A percentile compares a stretch with the other conserved stretches of the same genome.
phyloP scores from a whole-genome alignment of 2,888 invertebrate genomes.

The Eupeodes luniger region DNA sequence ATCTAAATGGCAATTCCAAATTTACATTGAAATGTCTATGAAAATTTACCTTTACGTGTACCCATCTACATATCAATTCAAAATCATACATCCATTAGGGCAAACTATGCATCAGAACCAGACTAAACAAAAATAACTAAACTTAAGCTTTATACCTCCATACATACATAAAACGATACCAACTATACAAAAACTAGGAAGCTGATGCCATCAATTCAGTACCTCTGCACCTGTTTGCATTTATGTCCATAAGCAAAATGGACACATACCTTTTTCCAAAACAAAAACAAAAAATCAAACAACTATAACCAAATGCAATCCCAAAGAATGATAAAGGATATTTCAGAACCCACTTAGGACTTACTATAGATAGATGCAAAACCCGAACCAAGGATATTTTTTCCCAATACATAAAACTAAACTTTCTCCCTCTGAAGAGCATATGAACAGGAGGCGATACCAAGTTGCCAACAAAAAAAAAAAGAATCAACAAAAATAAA shows the following conservation, averaged over 20 bases:
- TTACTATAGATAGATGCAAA: slow-evolving; percentile 12
- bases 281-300: not conserved
- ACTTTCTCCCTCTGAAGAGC: not conserved
- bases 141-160: slow-evolving; percentile 2
- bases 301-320: not conserved
- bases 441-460: slow-evolving; percentile 21
- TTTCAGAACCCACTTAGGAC: slow-evolving; percentile 57
- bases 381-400: not conserved
- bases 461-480: not conserved
- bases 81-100: slow-evolving; percentile 28
- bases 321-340: slow-evolving; percentile 32
- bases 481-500: slow-evolving; percentile 22
- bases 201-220: not conserved
- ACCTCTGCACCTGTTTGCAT: slow-evolving; percentile 32
- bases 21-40: not conserved
- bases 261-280: not conserved
- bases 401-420: not conserved
- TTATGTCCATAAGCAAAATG: not conserved
- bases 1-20: not conserved
- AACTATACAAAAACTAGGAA: not conserved
- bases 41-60: not conserved
- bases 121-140: slow-evolving; percentile 28
- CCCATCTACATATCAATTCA: not conserved
- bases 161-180: not conserved
- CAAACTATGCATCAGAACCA: not conserved